Evolutionary conservation across 2,888 invertebrate species (phyloP).

Genomic region (Ecdyonurus torrentis): DNA sequence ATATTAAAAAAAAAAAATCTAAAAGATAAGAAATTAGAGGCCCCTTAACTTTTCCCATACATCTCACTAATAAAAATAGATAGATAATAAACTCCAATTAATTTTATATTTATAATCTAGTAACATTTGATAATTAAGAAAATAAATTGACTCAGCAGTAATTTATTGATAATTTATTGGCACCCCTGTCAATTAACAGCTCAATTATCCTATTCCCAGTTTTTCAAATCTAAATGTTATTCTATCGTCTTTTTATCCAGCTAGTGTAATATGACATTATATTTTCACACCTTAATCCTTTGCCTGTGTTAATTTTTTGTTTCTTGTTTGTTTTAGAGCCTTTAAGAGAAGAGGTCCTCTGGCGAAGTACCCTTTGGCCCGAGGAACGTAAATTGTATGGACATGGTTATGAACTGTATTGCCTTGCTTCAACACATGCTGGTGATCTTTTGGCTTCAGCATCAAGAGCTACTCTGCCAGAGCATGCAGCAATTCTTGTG

Average conservation of each 20-base stretch:
- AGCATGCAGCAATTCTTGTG: conserved; percentile 74
- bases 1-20: too few relatives aligned
- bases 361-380: conserved; percentile 93
- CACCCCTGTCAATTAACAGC: too few relatives aligned
- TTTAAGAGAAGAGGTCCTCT: conserved; percentile 79
- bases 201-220: too few relatives aligned
- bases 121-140: too few relatives aligned
- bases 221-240: too few relatives aligned
- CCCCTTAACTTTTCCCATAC: too few relatives aligned
- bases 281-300: not conserved
- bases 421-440: conserved; percentile 55
- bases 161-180: too few relatives aligned
- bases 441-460: conserved; percentile 68
- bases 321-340: conserved; percentile 39
- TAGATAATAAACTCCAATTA: too few relatives aligned
- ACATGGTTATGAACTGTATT: conserved; percentile 87
- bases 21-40: too few relatives aligned
- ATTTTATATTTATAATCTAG: too few relatives aligned
- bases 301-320: not conserved
- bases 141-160: too few relatives aligned
- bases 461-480: conserved; percentile 59
- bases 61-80: too few relatives aligned
- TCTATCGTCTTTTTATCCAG: not conserved
- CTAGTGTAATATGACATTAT: not conserved
- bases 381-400: conserved; percentile 92